These are phyloP conservation scores for Lepus townsendii DNA, from an alignment of 2,797 vertebrate species.

Conservation along the genomic window DNA sequence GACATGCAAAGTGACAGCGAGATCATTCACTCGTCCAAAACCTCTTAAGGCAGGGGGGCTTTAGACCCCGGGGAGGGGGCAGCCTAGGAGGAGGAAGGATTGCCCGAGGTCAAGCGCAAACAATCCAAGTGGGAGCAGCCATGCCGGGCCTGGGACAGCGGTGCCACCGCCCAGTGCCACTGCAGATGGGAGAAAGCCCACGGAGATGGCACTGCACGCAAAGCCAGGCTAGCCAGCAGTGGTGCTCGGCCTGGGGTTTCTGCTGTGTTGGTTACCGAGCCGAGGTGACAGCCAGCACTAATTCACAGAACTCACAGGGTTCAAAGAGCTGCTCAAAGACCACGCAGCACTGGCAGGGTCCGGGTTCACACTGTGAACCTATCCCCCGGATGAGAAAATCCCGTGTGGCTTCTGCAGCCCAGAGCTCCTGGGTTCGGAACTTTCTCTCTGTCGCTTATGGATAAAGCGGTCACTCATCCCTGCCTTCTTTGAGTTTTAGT, in stretches of 20 bases:
- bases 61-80: not conserved
- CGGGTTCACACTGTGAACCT: not conserved
- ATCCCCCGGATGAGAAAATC: not conserved
- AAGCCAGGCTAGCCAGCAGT: rapidly evolving
- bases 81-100: not conserved
- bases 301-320: not conserved
- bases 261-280: not conserved
- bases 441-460: not conserved
- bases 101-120: not conserved
- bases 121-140: no score
- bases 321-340: not conserved
- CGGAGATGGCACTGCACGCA: not conserved
- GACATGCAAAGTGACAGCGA: not conserved
- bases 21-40: not conserved
- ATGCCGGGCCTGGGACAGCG: no score
- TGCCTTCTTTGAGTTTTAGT: not conserved
- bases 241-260: not conserved
- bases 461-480: not conserved
- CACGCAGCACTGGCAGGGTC: not conserved
- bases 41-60: not conserved
- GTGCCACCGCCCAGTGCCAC: rapidly evolving
- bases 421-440: not conserved
- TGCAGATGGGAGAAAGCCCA: not conserved
- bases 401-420: not conserved
- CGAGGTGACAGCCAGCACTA: no score